Percentiles rank a stretch among this genome's conserved stretches.
Conservation (phyloP, 2,797 vertebrate species). For the Etheostoma nigrum region DNA sequence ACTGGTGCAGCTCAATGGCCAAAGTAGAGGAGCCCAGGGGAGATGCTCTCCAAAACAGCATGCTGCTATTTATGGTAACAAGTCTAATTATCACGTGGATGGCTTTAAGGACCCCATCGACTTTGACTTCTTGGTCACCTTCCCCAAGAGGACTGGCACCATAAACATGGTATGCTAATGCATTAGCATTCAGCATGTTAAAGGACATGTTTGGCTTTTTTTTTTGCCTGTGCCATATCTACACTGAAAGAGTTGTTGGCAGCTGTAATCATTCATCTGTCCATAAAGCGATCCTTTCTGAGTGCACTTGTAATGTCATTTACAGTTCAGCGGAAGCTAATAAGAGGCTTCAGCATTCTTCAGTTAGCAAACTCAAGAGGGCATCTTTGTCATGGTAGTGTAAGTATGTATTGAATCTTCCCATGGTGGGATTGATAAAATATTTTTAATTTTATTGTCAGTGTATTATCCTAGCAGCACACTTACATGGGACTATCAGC, state of each 20-base stretch:
- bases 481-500: not conserved
- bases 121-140: slow-evolving; percentile 31
- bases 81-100: slow-evolving; percentile 24
- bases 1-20: slow-evolving; percentile 49
- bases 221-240: not conserved
- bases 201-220: not conserved
- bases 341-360: not conserved
- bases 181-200: not conserved
- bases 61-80: slow-evolving; percentile 26
- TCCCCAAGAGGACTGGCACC: slow-evolving; percentile 17
- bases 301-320: not conserved
- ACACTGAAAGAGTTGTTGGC: not conserved
- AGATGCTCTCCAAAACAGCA: slow-evolving; percentile 46
- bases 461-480: slow-evolving; percentile 1
- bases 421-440: too few species aligned
- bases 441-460: not conserved
- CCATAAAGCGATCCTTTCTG: not conserved
- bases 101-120: slow-evolving; percentile 33
- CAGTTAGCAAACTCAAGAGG: not conserved
- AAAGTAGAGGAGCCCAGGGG: slow-evolving; percentile 55
- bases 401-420: too few species aligned
- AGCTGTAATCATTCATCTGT: slow-evolving; percentile 19
- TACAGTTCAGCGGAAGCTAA: not conserved
- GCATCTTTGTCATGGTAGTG: not conserved
- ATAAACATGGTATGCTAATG: slow-evolving; percentile 10